Evolutionary conservation across 2,888 invertebrate genomes (phyloP).

Genomic region (Hypomecis atomaria): DNA sequence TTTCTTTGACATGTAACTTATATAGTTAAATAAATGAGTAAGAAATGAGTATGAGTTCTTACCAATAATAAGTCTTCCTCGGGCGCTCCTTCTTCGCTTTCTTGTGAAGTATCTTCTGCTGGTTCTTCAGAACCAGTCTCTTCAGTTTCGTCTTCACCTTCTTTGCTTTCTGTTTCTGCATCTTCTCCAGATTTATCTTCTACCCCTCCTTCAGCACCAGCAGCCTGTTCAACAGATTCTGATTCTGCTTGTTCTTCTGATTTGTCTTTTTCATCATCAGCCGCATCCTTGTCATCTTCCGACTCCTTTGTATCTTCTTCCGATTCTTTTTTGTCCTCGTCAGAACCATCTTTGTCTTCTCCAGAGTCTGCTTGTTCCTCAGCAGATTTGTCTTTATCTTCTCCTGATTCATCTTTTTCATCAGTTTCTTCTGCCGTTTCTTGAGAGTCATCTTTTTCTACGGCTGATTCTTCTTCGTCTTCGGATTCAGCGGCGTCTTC

Average conservation of each 20-base stretch:
- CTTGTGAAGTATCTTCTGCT: constrained; percentile 46
- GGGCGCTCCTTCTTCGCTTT: constrained; percentile 71
- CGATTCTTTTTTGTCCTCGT: constrained; percentile 49
- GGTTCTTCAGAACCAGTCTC: constrained; percentile 55
- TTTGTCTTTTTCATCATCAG: constrained; percentile 38
- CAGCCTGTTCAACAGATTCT: constrained; percentile 54
- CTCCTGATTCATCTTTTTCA: constrained; percentile 52
- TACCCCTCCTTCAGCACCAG: constrained; percentile 48
- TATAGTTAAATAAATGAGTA: not conserved
- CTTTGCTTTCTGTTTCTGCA: constrained; percentile 58
- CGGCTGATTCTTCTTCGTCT: constrained; percentile 62
- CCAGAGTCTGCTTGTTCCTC: constrained; percentile 51
- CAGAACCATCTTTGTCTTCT: constrained; percentile 48
- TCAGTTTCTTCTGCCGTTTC: constrained; percentile 51
- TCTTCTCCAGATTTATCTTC: constrained; percentile 50
- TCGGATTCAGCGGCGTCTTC: constrained; percentile 63
- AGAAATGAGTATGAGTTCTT: constrained; percentile 45
- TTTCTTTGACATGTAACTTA: too few species aligned
- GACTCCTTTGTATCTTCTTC: constrained; percentile 47
- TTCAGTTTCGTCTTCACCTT: constrained; percentile 49
- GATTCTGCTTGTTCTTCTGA: constrained; percentile 42
- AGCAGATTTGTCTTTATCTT: constrained; percentile 53
- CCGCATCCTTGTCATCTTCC: constrained; percentile 27
- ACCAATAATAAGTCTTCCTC: constrained; percentile 87
- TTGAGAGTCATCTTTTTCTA: constrained; percentile 53